Conservation (phyloP, 2,797 vertebrate genomes). For the Buceros bicornis region DNA sequence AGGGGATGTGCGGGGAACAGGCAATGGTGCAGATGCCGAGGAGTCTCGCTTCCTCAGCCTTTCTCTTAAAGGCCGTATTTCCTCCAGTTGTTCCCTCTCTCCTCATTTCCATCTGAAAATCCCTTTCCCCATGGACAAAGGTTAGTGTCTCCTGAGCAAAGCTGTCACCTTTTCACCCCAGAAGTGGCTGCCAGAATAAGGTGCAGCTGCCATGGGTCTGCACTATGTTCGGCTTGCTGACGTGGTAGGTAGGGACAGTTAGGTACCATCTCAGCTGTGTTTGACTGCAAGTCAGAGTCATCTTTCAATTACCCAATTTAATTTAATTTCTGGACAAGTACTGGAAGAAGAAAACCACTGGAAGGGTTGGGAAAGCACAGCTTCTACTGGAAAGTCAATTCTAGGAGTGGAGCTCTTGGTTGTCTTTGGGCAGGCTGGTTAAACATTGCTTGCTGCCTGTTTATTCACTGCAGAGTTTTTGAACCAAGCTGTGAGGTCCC, state of each 20-base stretch:
- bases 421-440: not conserved
- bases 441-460: not conserved
- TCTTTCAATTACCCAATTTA: not conserved
- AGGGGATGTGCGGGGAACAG: rapidly evolving
- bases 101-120: not conserved
- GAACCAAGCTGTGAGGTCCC: not conserved
- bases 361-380: not conserved
- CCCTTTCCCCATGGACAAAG: not conserved
- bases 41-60: not conserved
- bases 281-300: not conserved
- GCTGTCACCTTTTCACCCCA: not conserved
- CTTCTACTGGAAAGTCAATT: not conserved
- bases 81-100: not conserved
- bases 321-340: not conserved
- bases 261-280: not conserved
- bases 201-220: not conserved
- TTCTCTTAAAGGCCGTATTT: not conserved
- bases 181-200: not conserved
- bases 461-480: not conserved
- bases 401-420: not conserved
- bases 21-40: not conserved
- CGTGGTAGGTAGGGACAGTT: not conserved
- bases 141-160: not conserved
- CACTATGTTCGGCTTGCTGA: not conserved
- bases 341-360: not conserved